Base-by-base conservation (phyloP, 2,113 vertebrate species). In the Hiodon tergisus region DNA sequence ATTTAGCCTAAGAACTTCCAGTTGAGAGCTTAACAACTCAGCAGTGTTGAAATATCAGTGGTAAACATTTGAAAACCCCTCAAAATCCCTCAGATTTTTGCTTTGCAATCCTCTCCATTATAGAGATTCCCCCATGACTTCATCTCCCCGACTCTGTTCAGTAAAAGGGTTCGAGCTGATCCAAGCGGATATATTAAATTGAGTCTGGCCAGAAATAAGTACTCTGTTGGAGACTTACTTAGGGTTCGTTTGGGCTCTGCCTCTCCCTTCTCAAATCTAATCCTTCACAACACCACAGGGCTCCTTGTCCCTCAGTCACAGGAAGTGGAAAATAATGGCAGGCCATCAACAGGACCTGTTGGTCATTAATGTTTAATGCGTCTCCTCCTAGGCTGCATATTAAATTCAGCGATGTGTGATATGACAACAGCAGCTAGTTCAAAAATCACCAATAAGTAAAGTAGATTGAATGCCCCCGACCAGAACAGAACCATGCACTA, bases 351-450 rank as follows among this genome's bases (percentile, higher is more conserved):
- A 3, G 63, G 63, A 8, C 4, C 4, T 47, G 7, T 2, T 66
- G 46, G 63, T 47, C 4, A 66, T 66, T 66, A 66, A 66, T 66
- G 46, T 66, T 66, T 48, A 66, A 66, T 66, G 63, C 6, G 63
- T 10, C 31, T 48, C 31, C 63, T 48, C 46, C 63, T 8, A 4
- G 63, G 11, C 63, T 48, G 17, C 3, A 4, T 7, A 16, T 66
- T 66, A 47, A 66, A 47, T 48, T 11, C 4, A 66, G 63, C 46
- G 54, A 66, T 31, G 48, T 66, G 16, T 47, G 63, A 3, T 66
- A 48, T 48, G 63, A 47, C 10, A 11, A 47, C 63, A 9, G 63
- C 31, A 66, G 63, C 63, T 65, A 31, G 62, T 9, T 46, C 17
- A 65, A 5, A 46, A 31, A 65, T 65, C 16, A 14, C n/a, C 6